These are phyloP conservation scores for Sycophaga agraensis DNA, from an alignment of 1,140 invertebrate genomes.

Conservation along the genomic window DNA sequence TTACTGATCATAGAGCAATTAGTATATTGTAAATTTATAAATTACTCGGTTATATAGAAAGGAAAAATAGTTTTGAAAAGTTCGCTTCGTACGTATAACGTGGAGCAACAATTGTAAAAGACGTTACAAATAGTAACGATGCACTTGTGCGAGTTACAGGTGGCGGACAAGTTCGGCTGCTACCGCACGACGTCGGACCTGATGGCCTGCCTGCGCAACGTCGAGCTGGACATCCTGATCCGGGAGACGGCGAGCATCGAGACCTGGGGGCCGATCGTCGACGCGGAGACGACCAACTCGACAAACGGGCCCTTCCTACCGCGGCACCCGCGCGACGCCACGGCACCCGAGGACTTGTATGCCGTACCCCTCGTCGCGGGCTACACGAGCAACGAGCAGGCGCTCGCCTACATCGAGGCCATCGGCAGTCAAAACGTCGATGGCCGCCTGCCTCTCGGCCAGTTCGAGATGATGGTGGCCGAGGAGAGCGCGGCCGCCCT, in stretches of 20 bases:
- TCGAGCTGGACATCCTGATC: slow-evolving; percentile 62
- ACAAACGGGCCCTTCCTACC: slow-evolving; percentile 65
- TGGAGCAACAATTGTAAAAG: too few relatives aligned
- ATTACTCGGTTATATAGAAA: too few relatives aligned
- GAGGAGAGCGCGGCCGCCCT: slow-evolving; percentile 59
- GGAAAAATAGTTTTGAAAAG: too few relatives aligned
- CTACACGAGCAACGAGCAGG: slow-evolving; percentile 78
- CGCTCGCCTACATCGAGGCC: slow-evolving; percentile 58
- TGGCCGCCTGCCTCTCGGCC: slow-evolving; percentile 55
- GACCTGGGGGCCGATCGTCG: slow-evolving; percentile 74
- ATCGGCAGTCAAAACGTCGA: slow-evolving; percentile 61
- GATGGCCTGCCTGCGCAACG: slow-evolving; percentile 68
- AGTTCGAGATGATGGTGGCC: slow-evolving; percentile 64
- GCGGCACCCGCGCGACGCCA: slow-evolving; percentile 64
- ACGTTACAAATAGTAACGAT: too few relatives aligned
- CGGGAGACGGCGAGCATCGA: slow-evolving; percentile 64
- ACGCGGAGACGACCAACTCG: slow-evolving; percentile 68
- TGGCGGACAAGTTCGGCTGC: slow-evolving; percentile 69
- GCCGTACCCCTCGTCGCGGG: slow-evolving; percentile 72
- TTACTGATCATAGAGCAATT: too few relatives aligned
- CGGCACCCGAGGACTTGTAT: slow-evolving; percentile 62
- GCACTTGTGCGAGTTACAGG: too few relatives aligned
- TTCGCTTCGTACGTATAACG: too few relatives aligned
- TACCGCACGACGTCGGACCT: slow-evolving; percentile 63
- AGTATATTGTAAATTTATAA: too few relatives aligned